phyloP scores from a whole-genome alignment of 2,797 vertebrate species.

The Acanthurus leucopareius region DNA sequence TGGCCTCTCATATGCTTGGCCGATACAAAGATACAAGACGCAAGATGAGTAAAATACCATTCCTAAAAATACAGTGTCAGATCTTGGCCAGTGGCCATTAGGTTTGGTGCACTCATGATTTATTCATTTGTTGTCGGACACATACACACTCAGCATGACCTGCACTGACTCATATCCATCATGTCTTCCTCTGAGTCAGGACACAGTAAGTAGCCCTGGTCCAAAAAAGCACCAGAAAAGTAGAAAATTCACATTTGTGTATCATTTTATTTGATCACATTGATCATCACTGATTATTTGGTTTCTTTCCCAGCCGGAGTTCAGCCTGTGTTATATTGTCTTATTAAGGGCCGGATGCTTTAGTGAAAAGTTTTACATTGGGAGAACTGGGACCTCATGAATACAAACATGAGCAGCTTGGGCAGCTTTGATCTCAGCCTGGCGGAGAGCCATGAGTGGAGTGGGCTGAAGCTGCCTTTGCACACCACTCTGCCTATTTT shows the following conservation, averaged over 20 bases:
- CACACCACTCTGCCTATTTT: constrained; percentile 64
- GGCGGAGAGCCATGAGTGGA: constrained; percentile 71
- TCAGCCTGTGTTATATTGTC: constrained; percentile 36
- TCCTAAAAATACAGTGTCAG: constrained; percentile 67
- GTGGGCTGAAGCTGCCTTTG: constrained; percentile 66
- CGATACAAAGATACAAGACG: constrained; percentile 35
- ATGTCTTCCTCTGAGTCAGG: constrained; percentile 21
- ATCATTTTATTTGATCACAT: constrained; percentile 18
- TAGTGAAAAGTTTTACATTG: constrained; percentile 68
- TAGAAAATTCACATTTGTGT: not conserved
- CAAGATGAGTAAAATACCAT: constrained; percentile 44
- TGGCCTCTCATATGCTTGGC: constrained; percentile 44
- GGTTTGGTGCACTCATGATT: constrained; percentile 67
- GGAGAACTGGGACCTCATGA: constrained; percentile 67
- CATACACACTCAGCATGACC: constrained; percentile 43
- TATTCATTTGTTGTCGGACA: constrained; percentile 68
- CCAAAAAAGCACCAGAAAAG: not conserved
- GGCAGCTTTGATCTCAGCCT: constrained; percentile 76
- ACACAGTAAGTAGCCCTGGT: constrained; percentile 14
- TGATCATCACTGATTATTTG: constrained; percentile 37
- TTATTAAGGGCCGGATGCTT: constrained; percentile 66
- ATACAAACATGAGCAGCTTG: constrained; percentile 82
- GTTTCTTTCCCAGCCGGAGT: constrained; percentile 19
- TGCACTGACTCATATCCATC: constrained; percentile 37
- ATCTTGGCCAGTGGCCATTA: constrained; percentile 60